Conservation (phyloP, 2,888 invertebrate genomes). For the Calephelis perditalis region DNA sequence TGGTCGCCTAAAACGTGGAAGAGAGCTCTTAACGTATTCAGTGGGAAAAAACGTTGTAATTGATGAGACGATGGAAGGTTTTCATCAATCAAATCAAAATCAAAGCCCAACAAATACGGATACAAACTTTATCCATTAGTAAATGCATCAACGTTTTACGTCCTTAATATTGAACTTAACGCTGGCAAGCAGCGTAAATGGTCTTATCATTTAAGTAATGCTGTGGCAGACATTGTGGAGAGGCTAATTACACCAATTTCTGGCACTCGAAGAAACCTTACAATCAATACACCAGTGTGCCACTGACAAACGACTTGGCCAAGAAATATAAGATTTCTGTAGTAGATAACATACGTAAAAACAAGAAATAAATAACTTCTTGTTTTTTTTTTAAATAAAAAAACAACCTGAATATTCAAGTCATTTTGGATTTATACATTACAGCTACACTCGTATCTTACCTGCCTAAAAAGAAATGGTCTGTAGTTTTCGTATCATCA, state of each 20-base stretch:
- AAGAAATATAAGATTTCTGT: conserved; percentile 28
- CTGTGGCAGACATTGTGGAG: conserved; percentile 34
- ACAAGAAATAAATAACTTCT: background rate
- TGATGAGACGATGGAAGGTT: conserved; percentile 31
- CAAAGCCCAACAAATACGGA: conserved; percentile 15
- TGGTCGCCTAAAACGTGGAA: too few relatives aligned
- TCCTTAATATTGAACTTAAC: conserved; percentile 36
- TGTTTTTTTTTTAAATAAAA: too few relatives aligned
- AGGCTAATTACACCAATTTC: conserved; percentile 34
- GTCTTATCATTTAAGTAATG: conserved; percentile 32
- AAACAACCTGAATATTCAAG: too few relatives aligned
- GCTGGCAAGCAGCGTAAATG: conserved; percentile 31
- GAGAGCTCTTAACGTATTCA: conserved; percentile 26
- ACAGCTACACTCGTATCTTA: conserved; percentile 23
- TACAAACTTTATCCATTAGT: conserved; percentile 23
- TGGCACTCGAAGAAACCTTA: conserved; percentile 35
- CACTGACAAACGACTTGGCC: conserved; percentile 31
- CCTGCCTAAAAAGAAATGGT: conserved; percentile 35
- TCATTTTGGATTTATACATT: too few relatives aligned
- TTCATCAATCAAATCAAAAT: conserved; percentile 30
- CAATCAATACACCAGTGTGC: conserved; percentile 35
- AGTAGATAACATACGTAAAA: conserved; percentile 29
- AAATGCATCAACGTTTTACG: conserved; percentile 32
- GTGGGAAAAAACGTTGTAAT: conserved; percentile 31
- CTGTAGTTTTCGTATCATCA: conserved; percentile 28